Base-by-base conservation (phyloP, 1,140 invertebrate genomes). In the Geopemphigus sp. region DNA sequence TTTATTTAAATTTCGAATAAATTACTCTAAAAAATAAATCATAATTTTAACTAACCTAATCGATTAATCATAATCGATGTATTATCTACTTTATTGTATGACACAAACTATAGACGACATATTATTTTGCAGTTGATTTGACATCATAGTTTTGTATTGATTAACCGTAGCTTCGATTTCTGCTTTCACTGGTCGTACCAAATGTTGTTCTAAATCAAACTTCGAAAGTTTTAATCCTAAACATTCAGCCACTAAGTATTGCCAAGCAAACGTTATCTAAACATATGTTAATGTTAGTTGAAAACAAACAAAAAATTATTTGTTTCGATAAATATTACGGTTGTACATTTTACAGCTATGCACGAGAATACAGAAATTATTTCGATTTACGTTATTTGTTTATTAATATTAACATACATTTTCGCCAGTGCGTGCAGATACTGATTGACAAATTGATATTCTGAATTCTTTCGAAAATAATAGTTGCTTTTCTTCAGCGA, bases 341-440 rank as follows among this genome's bases (percentile, higher is more conserved):
- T n/a, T n/a, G n/a, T n/a, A n/a, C n/a, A n/a, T 39, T 4, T 8
- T 39, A 8, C 32, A 39, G 32, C 8, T 39, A 8, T 39, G 8
- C 32, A 39, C 32, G 8, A 39, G 32, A 8, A 39, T 39, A 8
- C 8, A n/a, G n/a, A 39, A 39, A 39, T 39, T 8, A 8, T 39
- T 39, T 39, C 32, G 8, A 39, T 39, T 39, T 50, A 61, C 15
- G 26, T 19, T 17, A 29, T 61, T 32, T 63, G n/a, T 32, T 61
- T 63, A 17, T 45, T 47, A 50, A 72, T 17, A 39, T 47, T 47
- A 39, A 85, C 87, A 88, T 87, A 95, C 94, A 86, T 91, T 91
- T 88, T 97, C 95, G 15, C 94, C 94, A 45, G 94, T 95, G 85
- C 94, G 92, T 15, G 94, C 94, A 12, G 94, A 96, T 63, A 95